Percentiles rank a stretch among this genome's conserved stretches.
These are phyloP conservation scores for Melanerpes aurifrons DNA, from an alignment of 2,113 vertebrate species.

Conservation along the genomic window DNA sequence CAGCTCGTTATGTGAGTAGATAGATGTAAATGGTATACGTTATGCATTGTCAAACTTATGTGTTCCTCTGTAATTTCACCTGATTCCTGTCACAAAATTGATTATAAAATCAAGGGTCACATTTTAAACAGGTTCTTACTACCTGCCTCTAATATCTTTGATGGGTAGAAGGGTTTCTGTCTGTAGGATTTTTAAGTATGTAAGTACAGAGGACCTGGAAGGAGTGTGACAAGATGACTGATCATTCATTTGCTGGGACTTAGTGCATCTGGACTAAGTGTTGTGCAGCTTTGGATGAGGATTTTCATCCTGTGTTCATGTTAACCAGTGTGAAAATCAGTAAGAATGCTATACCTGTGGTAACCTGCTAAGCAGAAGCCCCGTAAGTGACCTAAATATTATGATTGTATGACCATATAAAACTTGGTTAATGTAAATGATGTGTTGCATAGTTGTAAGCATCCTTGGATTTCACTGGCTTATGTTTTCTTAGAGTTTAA, in stretches of 20 bases:
- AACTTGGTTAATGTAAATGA: not conserved
- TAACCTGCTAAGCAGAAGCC: not conserved
- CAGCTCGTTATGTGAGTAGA: constrained; percentile 88
- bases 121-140: not conserved
- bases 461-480: not conserved
- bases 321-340: not conserved
- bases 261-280: not conserved
- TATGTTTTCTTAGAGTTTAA: not conserved
- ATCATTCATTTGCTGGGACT: not conserved
- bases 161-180: not conserved
- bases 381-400: not conserved
- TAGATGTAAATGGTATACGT: not conserved
- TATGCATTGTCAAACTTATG: not conserved
- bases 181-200: not conserved
- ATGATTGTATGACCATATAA: not conserved
- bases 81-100: not conserved
- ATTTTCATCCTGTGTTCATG: not conserved
- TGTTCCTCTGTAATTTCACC: not conserved
- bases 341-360: not conserved
- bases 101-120: not conserved
- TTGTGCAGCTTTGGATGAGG: not conserved
- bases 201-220: not conserved
- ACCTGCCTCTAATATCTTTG: not conserved
- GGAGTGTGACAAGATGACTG: not conserved
- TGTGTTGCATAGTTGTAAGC: not conserved